Base-by-base conservation (phyloP, 23 tunicate genomes). In the Botrylloides violaceus region DNA sequence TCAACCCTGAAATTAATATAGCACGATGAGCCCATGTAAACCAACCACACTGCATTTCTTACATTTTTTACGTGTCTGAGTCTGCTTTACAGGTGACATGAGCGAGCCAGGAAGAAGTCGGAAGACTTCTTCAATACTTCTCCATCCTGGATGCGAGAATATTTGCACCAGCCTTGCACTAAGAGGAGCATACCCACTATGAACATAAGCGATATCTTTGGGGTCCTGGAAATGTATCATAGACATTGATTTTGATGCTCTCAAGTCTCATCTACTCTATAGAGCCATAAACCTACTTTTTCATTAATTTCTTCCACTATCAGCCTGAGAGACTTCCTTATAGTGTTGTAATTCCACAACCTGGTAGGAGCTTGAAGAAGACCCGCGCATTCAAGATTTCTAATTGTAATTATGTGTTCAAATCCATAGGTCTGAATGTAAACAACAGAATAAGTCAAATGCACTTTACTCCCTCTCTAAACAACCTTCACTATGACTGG, bases 181-280 rank as follows among this genome's bases (percentile, higher is more conserved):
- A 20, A 90, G 61, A 7, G 97, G 97, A 29, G 97, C 97, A 50
- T 90, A 90, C 19, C 97, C 97, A 73, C 90, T 90, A 79, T 90
- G 79, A 2, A 90, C 97, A 55, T 90, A 90, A 19, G 97, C 85
- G 4, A 90, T 90, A 32, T 90, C 97, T 37, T 79, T 73, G 5
- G 97, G 97, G 1, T 90, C 97, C 97, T 90, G 34, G 4, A 28
- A 5, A 71, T 20, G 26, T 33, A 66, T 3, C 53, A 7, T 9
- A 43, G 15, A 43, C 53, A 43, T 43, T 9, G 53, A 43, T 15
- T 15, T 43, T 43, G 9, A 15, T 43, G 9, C 9, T 15, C 53
- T 15, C 53, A 7, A n/a, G n/a, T n/a, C n/a, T n/a, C n/a, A n/a
- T n/a, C n/a, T n/a, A n/a, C n/a, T n/a, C n/a, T n/a, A n/a, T n/a